These are phyloP conservation scores for Phocoena sinus DNA, from an alignment of 2,113 vertebrate species.

Conservation along the genomic window DNA sequence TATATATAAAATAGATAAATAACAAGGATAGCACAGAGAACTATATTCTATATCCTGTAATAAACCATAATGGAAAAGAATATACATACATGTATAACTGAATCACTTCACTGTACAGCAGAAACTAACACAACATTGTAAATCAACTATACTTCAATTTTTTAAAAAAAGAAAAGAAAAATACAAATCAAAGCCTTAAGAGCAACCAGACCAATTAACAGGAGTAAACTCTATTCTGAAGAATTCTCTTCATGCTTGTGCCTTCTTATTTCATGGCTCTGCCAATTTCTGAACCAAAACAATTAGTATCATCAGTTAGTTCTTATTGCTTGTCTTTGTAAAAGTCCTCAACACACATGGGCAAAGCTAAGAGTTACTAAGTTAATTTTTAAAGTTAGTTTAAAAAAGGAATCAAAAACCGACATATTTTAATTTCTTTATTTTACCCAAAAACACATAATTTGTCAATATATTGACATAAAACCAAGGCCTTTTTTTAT, in stretches of 20 bases:
- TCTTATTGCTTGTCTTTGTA: not conserved
- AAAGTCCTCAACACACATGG: not conserved
- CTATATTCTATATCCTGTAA: not conserved
- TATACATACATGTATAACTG: not conserved
- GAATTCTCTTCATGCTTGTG: not conserved
- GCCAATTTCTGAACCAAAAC: not conserved
- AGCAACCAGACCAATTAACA: not conserved
- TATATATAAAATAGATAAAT: not conserved
- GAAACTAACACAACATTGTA: not conserved
- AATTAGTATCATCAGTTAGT: not conserved
- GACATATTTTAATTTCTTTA: not conserved
- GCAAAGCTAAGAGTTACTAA: not conserved
- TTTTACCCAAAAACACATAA: not conserved
- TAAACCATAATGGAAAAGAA: not conserved
- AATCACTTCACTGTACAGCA: not conserved
- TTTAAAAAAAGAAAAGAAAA: not conserved
- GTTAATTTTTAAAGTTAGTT: not conserved
- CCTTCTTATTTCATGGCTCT: not conserved
- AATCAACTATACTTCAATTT: not conserved
- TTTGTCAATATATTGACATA: not conserved
- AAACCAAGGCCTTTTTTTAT: not conserved
- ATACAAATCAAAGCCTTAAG: not conserved
- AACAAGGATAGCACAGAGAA: not conserved
- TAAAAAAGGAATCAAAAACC: not conserved
- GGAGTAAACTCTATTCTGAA: not conserved